These are phyloP conservation scores for Ophion obscuratus DNA, from an alignment of 2,888 invertebrate species.

Conservation along the genomic window DNA sequence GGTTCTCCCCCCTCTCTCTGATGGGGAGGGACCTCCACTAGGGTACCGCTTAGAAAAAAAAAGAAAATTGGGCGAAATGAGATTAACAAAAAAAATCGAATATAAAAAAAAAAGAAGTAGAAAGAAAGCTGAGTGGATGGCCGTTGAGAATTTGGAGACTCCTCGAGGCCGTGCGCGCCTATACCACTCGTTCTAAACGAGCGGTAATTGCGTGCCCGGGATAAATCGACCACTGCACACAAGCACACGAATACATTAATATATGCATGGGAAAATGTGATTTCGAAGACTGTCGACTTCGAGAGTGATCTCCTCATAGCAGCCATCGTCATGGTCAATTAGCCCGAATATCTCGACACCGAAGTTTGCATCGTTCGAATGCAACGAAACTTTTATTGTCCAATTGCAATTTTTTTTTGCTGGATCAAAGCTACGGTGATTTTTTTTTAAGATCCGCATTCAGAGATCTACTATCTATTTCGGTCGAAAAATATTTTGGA, in stretches of 20 bases:
- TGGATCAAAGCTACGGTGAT: too few relatives aligned
- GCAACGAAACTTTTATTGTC: too few relatives aligned
- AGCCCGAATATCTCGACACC: too few relatives aligned
- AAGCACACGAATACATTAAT: conserved; percentile 5
- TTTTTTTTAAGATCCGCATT: too few relatives aligned
- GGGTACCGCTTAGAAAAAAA: conserved; percentile 19
- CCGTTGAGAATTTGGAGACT: conserved; percentile 66
- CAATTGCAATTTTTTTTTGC: too few relatives aligned
- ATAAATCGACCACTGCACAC: conserved; percentile 62
- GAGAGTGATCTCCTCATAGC: too few relatives aligned
- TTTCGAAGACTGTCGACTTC: too few relatives aligned
- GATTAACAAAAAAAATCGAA: conserved; percentile 29
- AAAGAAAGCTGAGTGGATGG: conserved; percentile 59
- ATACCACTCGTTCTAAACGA: conserved; percentile 63
- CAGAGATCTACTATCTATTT: neutral
- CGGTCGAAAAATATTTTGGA: too few relatives aligned
- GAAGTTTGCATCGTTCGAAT: too few relatives aligned
- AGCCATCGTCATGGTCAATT: too few relatives aligned
- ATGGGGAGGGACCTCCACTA: too few relatives aligned
- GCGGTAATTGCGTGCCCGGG: conserved; percentile 66
- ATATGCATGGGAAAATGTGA: conserved; percentile 3
- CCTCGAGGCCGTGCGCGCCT: conserved; percentile 48
- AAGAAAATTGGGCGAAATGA: conserved; percentile 40
- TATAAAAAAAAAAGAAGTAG: conserved; percentile 27
- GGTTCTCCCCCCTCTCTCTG: neutral